These are phyloP conservation scores for Campodea augens DNA, from an alignment of 1,140 invertebrate species.

Conservation along the genomic window DNA sequence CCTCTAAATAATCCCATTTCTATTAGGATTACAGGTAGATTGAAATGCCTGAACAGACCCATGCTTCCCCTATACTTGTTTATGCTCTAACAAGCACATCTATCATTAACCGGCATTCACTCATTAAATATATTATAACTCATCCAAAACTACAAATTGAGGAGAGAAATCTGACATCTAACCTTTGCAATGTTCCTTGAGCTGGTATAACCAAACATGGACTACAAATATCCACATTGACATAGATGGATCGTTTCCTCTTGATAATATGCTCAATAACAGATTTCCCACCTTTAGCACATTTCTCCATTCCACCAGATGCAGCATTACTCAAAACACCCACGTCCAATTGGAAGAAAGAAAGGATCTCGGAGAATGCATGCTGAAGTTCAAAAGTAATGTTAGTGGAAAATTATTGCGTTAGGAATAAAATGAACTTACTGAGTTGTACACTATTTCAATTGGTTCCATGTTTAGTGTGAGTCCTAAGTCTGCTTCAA, in stretches of 20 bases:
- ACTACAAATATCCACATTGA: conserved; percentile 55
- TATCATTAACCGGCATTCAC: too few relatives aligned
- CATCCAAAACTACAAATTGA: too few relatives aligned
- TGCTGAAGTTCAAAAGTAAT: conserved; percentile 33
- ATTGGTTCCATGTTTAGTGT: conserved; percentile 46
- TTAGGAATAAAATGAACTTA: too few relatives aligned
- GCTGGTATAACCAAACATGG: conserved; percentile 61
- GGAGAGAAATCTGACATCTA: too few relatives aligned
- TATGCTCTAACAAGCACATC: too few relatives aligned
- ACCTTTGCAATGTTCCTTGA: conserved; percentile 53
- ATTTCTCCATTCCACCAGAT: conserved; percentile 20
- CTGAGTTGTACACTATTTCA: conserved; percentile 61
- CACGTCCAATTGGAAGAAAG: conserved; percentile 33
- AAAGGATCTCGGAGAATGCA: conserved; percentile 47
- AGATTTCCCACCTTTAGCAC: too few relatives aligned
- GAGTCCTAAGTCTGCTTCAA: conserved; percentile 46
- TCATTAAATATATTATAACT: too few relatives aligned
- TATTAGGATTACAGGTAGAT: too few relatives aligned
- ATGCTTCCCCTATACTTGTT: too few relatives aligned
- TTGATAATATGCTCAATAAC: conserved; percentile 32
- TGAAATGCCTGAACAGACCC: too few relatives aligned
- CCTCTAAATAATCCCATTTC: too few relatives aligned
- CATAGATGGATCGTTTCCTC: conserved; percentile 42
- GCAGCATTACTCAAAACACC: background rate
- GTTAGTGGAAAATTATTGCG: conserved; percentile 14